These are phyloP conservation scores for Chiloscyllium plagiosum DNA, from an alignment of 2,113 vertebrate species.

Conservation along the genomic window DNA sequence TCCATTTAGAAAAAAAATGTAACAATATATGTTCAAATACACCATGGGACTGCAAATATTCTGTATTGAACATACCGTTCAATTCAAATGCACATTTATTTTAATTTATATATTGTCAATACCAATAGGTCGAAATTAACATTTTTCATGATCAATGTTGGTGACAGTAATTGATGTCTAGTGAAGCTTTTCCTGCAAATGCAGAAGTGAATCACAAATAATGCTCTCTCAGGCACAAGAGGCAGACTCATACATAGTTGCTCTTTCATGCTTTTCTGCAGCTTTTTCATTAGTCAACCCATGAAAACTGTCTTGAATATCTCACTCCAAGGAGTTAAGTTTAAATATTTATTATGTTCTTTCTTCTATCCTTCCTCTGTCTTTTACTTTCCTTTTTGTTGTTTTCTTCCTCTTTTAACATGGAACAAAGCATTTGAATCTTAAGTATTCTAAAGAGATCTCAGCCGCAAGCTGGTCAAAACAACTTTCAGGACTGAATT, in stretches of 20 bases:
- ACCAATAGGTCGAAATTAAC: background rate
- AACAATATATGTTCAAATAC: background rate
- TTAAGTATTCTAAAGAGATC: background rate
- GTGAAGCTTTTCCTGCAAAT: background rate
- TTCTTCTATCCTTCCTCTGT: background rate
- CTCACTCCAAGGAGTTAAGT: background rate
- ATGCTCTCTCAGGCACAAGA: background rate
- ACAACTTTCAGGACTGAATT: background rate
- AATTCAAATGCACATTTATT: background rate
- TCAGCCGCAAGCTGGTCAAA: background rate
- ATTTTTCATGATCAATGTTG: background rate
- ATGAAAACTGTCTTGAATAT: background rate
- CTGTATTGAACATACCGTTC: background rate
- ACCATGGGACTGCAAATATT: background rate
- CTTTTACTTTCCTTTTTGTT: background rate
- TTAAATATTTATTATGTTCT: background rate
- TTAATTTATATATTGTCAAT: background rate
- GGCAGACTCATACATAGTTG: background rate
- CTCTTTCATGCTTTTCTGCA: background rate
- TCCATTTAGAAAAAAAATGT: background rate
- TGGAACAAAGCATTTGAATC: background rate
- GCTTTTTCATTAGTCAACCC: background rate
- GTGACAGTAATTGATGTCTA: background rate
- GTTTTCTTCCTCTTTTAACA: no score
- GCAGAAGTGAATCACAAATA: background rate